phyloP scores from a whole-genome alignment of 2,888 invertebrate species.

The Phengaris alcon region DNA sequence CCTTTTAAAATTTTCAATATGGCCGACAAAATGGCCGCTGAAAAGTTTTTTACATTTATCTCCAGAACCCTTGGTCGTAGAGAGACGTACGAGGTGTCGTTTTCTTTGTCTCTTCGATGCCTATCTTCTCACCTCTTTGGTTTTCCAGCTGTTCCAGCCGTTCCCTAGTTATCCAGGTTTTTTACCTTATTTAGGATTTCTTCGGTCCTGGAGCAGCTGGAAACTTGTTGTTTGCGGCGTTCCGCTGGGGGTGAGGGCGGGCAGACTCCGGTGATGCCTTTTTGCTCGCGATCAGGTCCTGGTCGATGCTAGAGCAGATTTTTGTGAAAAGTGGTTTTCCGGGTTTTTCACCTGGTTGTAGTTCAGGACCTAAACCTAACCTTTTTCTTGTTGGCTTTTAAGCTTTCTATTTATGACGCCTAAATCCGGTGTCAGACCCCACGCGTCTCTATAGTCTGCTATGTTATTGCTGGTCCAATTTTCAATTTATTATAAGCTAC shows the following conservation, averaged over 20 bases:
- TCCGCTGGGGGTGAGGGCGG: background rate
- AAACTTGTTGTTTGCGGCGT: background rate
- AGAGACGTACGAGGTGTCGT: background rate
- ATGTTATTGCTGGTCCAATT: background rate
- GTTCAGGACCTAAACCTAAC: background rate
- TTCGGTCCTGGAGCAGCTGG: background rate
- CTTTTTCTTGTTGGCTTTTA: background rate
- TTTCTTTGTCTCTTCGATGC: accelerated
- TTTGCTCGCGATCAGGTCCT: background rate
- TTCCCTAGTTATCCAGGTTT: background rate
- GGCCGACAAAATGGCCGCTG: constrained; percentile 6
- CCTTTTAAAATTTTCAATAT: background rate
- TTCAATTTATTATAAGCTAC: no score
- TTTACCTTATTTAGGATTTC: background rate
- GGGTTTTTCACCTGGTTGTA: no score
- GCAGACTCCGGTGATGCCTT: background rate
- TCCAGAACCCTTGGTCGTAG: background rate
- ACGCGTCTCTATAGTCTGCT: background rate
- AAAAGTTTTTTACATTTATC: background rate
- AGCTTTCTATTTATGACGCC: background rate
- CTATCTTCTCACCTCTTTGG: background rate
- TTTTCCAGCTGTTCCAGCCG: background rate
- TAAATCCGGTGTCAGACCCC: background rate
- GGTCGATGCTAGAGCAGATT: background rate
- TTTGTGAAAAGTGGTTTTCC: background rate